Evolutionary conservation across 2,113 vertebrate species (phyloP), one percentile per base, ranked within the genome.

Genomic region (Notarius quadriscutis): DNA sequence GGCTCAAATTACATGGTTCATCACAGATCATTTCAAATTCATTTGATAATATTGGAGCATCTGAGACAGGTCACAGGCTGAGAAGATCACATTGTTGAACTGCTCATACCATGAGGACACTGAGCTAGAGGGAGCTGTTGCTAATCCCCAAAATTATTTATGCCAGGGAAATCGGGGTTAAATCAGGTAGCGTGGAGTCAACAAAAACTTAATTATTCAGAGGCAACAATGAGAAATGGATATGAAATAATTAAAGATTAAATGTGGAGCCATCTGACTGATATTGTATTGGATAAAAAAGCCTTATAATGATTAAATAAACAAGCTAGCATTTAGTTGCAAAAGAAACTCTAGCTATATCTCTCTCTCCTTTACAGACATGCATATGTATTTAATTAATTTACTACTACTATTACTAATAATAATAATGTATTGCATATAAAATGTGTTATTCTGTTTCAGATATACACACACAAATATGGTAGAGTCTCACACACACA

Each of bases 291-390:
- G 7, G 7, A 34, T 72, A 72, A 8, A n/a, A 84, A 74, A 55
- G 7, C 27, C 12, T 71, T 34, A 72, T 7, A 18, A 15, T 30
- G 27, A 69, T 87, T 85, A 83, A 87, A 89, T 86, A 86, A 85
- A n/a, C 22, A 80, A 77, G 72, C 41, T 41, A 84, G 22, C 67
- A 84, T 62, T 75, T n/a, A 41, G 34, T 41, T 34, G 34, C n/a
- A 51, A 18, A 57, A 41, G 5, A 53, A 12, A 12, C 63, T 84
- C 51, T 74, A 34, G 27, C 58, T 88, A 6, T 75, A 50, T 75
- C 72, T 7, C 6, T 15, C 27, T 69, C n/a, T 71, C 51, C 58
- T 11, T 74, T 14, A 25, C 17, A 75, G 20, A 58, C 51, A 72
- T 34, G 41, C 30, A 22, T 58, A 74, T 72, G 2, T 27, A 7